Conservation (phyloP, 92 coral and sea anemone species). For the Actinernus sp. region DNA sequence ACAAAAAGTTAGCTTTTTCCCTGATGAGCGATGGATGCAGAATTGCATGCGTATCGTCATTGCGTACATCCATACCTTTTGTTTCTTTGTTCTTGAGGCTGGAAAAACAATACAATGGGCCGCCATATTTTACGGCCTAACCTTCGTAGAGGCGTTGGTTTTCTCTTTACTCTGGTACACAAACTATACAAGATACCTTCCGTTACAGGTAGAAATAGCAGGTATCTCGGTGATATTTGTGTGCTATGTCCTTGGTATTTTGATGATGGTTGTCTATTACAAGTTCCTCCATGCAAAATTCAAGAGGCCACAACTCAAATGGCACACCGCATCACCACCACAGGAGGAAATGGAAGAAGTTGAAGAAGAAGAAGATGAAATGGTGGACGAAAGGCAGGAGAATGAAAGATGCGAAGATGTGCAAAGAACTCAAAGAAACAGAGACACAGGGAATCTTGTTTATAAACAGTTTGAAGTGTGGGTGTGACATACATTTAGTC, state of each 20-base stretch:
- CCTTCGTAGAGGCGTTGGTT: slow-evolving; percentile 54
- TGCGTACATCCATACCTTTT: slow-evolving; percentile 80
- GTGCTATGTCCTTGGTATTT: slow-evolving; percentile 45
- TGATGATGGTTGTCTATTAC: slow-evolving; percentile 73
- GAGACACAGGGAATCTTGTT: no score
- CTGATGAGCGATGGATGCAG: slow-evolving; percentile 60
- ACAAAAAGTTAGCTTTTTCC: slow-evolving; percentile 76
- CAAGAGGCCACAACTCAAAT: slow-evolving; percentile 63
- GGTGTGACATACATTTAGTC: no score
- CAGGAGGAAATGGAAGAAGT: slow-evolving; percentile 35
- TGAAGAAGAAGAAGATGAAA: slow-evolving; percentile 7
- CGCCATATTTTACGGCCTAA: slow-evolving; percentile 50
- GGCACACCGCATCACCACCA: slow-evolving; percentile 19
- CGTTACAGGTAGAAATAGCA: slow-evolving; percentile 66
- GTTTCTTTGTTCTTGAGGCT: slow-evolving; percentile 79
- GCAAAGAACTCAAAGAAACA: no score
- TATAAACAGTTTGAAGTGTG: no score
- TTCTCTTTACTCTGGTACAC: slow-evolving; percentile 83
- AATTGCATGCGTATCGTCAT: slow-evolving; percentile 65
- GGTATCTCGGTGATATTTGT: slow-evolving; percentile 64
- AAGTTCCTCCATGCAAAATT: slow-evolving; percentile 77
- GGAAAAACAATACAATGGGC: slow-evolving; percentile 74
- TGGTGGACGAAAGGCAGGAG: slow-evolving; percentile 15
- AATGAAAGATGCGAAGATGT: no score
- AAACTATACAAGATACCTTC: slow-evolving; percentile 42